phyloP scores from a whole-genome alignment of 1,140 invertebrate genomes.

The Drosophila rhopaloa region DNA sequence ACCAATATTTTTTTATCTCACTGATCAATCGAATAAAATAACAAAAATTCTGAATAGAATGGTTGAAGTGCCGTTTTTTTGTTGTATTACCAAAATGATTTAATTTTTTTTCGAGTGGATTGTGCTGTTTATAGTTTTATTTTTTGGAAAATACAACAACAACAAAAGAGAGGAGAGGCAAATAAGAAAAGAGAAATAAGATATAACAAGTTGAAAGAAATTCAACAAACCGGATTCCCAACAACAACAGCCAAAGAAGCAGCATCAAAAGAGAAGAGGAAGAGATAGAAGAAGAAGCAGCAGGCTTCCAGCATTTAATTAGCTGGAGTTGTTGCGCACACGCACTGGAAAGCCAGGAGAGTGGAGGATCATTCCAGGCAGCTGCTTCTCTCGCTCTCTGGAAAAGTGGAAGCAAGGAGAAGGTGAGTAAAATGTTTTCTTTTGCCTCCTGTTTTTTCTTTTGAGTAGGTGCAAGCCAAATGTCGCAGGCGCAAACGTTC shows the following conservation, averaged over 20 bases:
- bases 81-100: slow-evolving; percentile 7
- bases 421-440: slow-evolving; percentile 23
- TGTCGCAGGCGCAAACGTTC: no score
- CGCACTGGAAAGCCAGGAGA: slow-evolving; percentile 25
- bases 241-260: slow-evolving; percentile 34
- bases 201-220: slow-evolving; percentile 75
- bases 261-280: slow-evolving; percentile 35
- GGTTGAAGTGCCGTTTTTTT: slow-evolving; percentile 18
- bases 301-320: slow-evolving; percentile 21
- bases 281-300: slow-evolving; percentile 10
- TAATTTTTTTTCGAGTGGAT: slow-evolving; percentile 41
- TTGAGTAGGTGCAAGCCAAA: no score
- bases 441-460: neutral
- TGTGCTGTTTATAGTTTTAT: slow-evolving; percentile 23
- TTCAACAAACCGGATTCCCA: slow-evolving; percentile 71
- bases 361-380: slow-evolving; percentile 41
- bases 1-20: slow-evolving; percentile 16
- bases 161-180: slow-evolving; percentile 15
- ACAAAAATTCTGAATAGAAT: slow-evolving; percentile 10
- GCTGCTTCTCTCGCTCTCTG: slow-evolving; percentile 26
- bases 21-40: slow-evolving; percentile 12
- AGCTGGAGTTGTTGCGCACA: slow-evolving; percentile 36
- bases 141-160: slow-evolving; percentile 31
- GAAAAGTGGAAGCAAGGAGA: neutral
- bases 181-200: slow-evolving; percentile 52